A percentile compares a stretch with the other conserved stretches of the same genome.
Conservation (phyloP, 2,888 invertebrate species). For the Sarcophaga variegata region DNA sequence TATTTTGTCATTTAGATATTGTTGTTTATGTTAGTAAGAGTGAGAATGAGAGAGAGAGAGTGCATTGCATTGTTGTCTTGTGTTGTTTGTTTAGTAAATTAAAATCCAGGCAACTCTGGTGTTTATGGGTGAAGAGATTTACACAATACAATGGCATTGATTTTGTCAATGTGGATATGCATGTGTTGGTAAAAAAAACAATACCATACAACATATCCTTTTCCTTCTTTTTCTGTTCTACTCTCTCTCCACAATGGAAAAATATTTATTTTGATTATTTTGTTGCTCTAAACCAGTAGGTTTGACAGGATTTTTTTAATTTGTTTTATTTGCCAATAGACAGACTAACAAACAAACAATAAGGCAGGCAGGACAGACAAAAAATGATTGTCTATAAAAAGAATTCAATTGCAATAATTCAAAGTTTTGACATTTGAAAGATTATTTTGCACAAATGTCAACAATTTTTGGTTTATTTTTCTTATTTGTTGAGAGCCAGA, state of each 20-base stretch:
- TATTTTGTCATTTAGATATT: conserved; percentile 51
- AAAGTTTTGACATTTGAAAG: conserved; percentile 69
- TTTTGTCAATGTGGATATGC: conserved; percentile 23
- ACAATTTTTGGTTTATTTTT: conserved; percentile 49
- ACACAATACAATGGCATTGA: conserved; percentile 64
- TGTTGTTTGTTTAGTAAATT: conserved; percentile 70
- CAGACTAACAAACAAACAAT: neutral
- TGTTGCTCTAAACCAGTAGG: conserved; percentile 27
- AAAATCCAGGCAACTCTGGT: conserved; percentile 66
- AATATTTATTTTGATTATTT: conserved; percentile 60
- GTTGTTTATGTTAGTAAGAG: conserved; percentile 32
- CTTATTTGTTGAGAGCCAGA: neutral
- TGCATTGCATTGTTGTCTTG: conserved; percentile 63
- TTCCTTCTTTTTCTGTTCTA: conserved; percentile 27
- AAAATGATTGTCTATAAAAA: conserved; percentile 32
- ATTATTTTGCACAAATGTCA: conserved; percentile 69
- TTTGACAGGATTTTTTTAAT: conserved; percentile 39
- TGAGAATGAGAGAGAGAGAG: neutral
- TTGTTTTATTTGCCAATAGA: conserved; percentile 23
- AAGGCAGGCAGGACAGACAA: too few relatives aligned
- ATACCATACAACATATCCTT: conserved; percentile 17
- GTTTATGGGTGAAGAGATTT: conserved; percentile 70
- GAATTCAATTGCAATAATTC: conserved; percentile 66
- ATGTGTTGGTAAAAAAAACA: conserved; percentile 45
- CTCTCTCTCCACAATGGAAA: conserved; percentile 2